phyloP scores from a whole-genome alignment of 2,113 vertebrate genomes.

The Leptosomus discolor region DNA sequence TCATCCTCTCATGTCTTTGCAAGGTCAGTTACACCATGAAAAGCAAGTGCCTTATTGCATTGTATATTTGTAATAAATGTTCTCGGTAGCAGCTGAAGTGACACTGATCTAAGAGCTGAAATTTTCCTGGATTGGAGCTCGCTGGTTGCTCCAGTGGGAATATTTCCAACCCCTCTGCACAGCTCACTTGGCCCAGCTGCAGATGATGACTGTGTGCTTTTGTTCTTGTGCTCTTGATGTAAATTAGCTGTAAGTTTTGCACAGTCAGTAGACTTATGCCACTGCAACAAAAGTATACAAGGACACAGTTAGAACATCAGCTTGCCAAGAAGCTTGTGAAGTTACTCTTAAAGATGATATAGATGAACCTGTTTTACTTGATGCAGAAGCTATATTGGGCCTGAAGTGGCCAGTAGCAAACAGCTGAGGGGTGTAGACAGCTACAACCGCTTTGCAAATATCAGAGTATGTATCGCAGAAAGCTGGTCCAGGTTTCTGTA shows the following conservation, averaged over 20 bases:
- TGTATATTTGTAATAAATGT: neutral
- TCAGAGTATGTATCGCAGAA: neutral
- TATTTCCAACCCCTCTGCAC: neutral
- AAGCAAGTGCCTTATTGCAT: neutral
- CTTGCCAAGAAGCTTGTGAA: neutral
- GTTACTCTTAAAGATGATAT: neutral
- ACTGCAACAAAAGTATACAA: neutral
- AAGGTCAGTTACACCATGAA: neutral
- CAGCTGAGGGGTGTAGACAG: neutral
- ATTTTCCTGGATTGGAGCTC: neutral
- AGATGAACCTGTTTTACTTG: neutral
- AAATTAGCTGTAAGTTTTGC: neutral
- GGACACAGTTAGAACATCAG: neutral
- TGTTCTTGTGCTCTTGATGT: neutral
- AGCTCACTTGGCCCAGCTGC: neutral
- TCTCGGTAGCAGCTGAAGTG: neutral
- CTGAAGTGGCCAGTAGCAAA: neutral
- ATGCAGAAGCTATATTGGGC: accelerated
- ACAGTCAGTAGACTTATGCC: neutral
- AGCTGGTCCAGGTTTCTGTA: neutral
- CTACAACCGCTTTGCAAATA: neutral
- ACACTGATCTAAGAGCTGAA: neutral
- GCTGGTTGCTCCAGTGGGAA: neutral
- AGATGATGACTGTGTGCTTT: neutral
- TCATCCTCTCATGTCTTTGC: neutral